These are phyloP conservation scores for Ptilonorhynchus violaceus DNA, from an alignment of 2,113 vertebrate species.

Conservation along the genomic window DNA sequence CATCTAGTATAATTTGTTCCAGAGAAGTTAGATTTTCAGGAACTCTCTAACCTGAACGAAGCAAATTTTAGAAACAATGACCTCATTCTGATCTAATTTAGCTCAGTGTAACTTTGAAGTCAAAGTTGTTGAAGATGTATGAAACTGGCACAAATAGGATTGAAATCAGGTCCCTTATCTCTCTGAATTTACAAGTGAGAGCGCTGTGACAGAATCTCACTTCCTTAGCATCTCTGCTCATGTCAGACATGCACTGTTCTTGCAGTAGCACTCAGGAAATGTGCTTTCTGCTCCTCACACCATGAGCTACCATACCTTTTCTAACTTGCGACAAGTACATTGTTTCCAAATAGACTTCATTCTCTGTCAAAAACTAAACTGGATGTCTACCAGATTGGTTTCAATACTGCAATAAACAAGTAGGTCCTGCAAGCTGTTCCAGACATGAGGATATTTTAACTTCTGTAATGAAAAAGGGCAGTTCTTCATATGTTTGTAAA, in stretches of 20 bases:
- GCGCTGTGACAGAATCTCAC: not conserved
- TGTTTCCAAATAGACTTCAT: not conserved
- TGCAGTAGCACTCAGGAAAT: not conserved
- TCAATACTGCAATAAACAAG: not conserved
- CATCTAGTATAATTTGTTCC: constrained; percentile 13
- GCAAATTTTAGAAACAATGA: constrained; percentile 40
- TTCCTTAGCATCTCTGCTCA: not conserved
- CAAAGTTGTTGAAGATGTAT: not conserved
- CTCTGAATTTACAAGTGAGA: not conserved
- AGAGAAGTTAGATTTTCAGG: constrained; percentile 20
- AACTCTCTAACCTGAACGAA: constrained; percentile 48
- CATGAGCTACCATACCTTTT: not conserved
- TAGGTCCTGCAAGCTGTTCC: not conserved
- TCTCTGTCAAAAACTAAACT: not conserved
- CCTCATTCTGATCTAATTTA: constrained; percentile 29
- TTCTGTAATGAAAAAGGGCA: not conserved
- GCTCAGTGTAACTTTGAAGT: not conserved
- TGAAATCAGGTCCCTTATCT: not conserved
- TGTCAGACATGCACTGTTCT: not conserved
- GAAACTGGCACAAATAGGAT: not conserved
- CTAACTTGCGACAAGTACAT: not conserved
- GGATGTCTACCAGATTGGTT: not conserved
- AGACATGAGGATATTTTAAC: not conserved
- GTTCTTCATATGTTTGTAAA: not conserved
- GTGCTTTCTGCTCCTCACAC: not conserved